A percentile compares a stretch with the other conserved stretches of the same genome.
These are phyloP conservation scores for Porites cylindrica DNA, from an alignment of 92 coral and sea anemone species.

Conservation along the genomic window DNA sequence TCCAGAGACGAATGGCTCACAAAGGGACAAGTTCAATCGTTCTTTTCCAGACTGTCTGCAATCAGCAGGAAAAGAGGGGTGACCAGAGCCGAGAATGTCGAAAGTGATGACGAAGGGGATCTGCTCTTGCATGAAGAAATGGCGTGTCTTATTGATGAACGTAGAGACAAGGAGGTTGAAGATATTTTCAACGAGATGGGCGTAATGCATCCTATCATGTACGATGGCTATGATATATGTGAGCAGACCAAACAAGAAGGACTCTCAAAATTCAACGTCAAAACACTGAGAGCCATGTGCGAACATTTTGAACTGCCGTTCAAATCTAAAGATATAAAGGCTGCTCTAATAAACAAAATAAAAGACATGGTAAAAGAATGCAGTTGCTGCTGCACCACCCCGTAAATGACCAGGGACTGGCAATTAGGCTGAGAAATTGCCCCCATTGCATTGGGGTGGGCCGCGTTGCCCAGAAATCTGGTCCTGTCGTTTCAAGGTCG, in stretches of 20 bases:
- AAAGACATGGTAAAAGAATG: neutral
- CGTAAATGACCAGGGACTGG: no score
- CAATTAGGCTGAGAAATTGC: no score
- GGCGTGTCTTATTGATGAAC: neutral
- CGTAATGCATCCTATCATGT: slow-evolving; percentile 53
- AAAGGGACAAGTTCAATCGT: slow-evolving; percentile 27
- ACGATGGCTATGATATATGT: slow-evolving; percentile 66
- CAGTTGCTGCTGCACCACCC: neutral
- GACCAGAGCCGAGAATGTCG: neutral
- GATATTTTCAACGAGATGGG: slow-evolving; percentile 39
- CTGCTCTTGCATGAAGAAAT: slow-evolving; percentile 3
- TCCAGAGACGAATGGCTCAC: slow-evolving; percentile 49
- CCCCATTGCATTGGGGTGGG: no score
- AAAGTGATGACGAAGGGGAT: slow-evolving; percentile 2
- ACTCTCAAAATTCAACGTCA: neutral
- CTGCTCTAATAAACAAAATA: neutral
- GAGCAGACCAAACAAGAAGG: slow-evolving; percentile 14
- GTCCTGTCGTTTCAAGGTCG: no score
- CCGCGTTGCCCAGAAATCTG: no score
- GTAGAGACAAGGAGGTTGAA: slow-evolving; percentile 3
- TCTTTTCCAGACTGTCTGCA: neutral
- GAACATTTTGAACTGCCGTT: neutral
- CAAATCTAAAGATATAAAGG: neutral
- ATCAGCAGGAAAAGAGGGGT: neutral
- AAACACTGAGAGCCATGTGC: slow-evolving; percentile 16